Evolutionary conservation across 2,888 invertebrate genomes (phyloP), one percentile per base, ranked within the genome.

Genomic region (Apamea epomidion): DNA sequence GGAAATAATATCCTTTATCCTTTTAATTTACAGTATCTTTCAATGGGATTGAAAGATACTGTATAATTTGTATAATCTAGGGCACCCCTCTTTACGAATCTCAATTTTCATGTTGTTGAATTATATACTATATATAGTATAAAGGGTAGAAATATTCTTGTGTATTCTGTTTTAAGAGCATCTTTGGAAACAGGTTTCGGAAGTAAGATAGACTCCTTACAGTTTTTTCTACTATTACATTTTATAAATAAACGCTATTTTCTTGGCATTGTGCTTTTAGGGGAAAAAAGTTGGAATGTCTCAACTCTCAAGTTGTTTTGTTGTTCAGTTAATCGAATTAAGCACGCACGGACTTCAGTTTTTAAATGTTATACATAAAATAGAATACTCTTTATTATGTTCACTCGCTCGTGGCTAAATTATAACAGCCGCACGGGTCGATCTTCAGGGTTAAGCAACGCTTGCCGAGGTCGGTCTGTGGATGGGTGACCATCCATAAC

Each of bases 1-100:
- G 88, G 88, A 84, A 90, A 90, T 87, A 87, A 85, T 88, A 88
- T 86, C 81, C 79, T 87, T 90, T 90, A 88, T 89, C 85, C 85
- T 87, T 84, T 86, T 86, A 89, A 90, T 88, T 32, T 32, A 32
- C 32, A 32, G 32, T 32, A 32, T 32, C 32, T 32, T 32, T 87
- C 84, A 84, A 88, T 87, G 74, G 87, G 83, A 89, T 88, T 89
- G 86, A 74, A 85, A 81, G 87, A 88, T 88, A 89, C 81, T 89
- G 89, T 90, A 81, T 85, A 86, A 86, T 87, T 87, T 87, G 83
- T 82, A 83, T 80, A 75, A 80, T 80, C 72, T 76, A 75, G 67
- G 65, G 70, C 74, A 69, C 67, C 72, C 82, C 54, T 81, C 69
- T 85, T 76, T 78, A 72, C 1, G 58, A 58, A 67, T 69, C 82